Base-by-base conservation (phyloP, 2,113 vertebrate genomes). In the Halcyon malimbica region DNA sequence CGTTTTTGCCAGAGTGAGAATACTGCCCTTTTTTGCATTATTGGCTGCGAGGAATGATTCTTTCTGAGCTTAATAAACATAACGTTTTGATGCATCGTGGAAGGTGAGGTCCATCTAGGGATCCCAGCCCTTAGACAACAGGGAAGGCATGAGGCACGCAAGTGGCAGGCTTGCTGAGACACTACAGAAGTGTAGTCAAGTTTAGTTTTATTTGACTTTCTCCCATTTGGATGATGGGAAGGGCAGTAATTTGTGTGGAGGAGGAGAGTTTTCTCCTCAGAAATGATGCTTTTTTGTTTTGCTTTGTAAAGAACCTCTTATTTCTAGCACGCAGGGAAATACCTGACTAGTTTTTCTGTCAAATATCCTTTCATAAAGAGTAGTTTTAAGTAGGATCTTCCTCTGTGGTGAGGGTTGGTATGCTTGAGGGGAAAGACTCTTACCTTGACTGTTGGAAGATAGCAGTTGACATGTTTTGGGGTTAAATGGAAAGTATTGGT, bases 341-440 rank as follows among this genome's bases (percentile, higher is more conserved):
- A 68, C 12, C 25, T 59, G 35, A 35, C 17, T 42, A 50, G 20
- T 21, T 50, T 70, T 88, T 71, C 26, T 59, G n/a, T 14, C 48
- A 74, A 71, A 35, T 21, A 35, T 62, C 35, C 44, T 87, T 50
- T 25, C 24, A 20, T 44, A 44, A 62, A 33, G n/a, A 62, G 19
- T 74, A 59, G 41, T 76, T 71, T 57, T 44, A 67, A 44, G 37
- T 80, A 69, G 15, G 54, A 89, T 29, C 54, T 68, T 78, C 13
- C 31, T 78, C 78, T 73, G 44, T 4, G 5, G 3, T 42, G 28
- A 39, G 37, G 16, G 16, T 63, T 65, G 35, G 24, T 87, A 26
- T 0, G 0, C 29, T 79, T 1, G 2, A 13, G 35, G n/a, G 56
- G 19, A 46, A 68, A 6, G 20, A 53, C 59, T 6, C 18, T 76